Conservation (phyloP, 1,140 invertebrate species). For the Oryctes rhinoceros region DNA sequence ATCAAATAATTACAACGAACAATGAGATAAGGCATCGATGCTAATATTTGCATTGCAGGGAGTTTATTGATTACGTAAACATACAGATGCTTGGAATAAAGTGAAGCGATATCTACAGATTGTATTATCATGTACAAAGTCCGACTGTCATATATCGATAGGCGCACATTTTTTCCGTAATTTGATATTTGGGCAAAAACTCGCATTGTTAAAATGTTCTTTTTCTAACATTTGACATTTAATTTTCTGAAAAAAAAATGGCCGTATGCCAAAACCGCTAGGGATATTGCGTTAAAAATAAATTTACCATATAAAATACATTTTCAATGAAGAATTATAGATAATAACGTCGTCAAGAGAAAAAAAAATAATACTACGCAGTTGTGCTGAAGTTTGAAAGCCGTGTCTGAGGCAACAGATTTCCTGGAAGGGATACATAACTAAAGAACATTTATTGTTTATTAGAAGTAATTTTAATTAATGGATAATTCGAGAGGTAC, state of each 20-base stretch:
- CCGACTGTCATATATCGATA: background rate
- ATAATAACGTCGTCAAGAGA: background rate
- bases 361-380: background rate
- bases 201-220: background rate
- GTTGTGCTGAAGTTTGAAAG: background rate
- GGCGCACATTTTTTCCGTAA: background rate
- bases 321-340: slow-evolving; percentile 2
- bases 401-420: background rate
- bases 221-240: background rate
- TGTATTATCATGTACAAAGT: background rate
- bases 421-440: background rate
- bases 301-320: background rate
- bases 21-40: background rate
- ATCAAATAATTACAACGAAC: too few species aligned
- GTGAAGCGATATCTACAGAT: background rate
- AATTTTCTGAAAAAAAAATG: slow-evolving; percentile 1
- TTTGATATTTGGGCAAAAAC: background rate
- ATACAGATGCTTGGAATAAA: background rate
- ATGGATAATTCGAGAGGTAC: background rate
- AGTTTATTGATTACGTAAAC: background rate
- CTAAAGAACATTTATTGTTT: background rate
- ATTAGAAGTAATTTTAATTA: background rate
- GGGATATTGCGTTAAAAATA: slow-evolving; percentile 11
- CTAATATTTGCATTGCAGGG: background rate
- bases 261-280: background rate